These are phyloP conservation scores for Lagenorhynchus albirostris DNA, from an alignment of 2,113 vertebrate genomes.

Conservation along the genomic window DNA sequence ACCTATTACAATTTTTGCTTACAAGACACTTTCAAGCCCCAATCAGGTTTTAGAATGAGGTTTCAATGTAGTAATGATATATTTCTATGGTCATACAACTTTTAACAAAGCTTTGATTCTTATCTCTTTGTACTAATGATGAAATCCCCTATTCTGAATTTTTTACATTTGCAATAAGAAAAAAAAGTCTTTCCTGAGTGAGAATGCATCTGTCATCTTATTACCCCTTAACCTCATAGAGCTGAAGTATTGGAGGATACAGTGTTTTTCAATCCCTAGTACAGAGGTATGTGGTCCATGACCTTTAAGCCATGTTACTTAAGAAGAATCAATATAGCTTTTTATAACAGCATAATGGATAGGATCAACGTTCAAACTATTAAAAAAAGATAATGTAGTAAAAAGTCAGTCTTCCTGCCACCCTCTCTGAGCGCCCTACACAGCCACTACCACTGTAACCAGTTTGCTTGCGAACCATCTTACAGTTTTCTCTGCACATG, in stretches of 20 bases:
- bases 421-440: neutral
- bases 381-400: neutral
- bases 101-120: slow-evolving; percentile 54
- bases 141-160: neutral
- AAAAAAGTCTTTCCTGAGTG: neutral
- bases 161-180: neutral
- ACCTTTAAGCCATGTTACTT: neutral
- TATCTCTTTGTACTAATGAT: slow-evolving; percentile 13
- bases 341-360: neutral
- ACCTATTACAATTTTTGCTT: slow-evolving; percentile 10
- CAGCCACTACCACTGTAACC: neutral
- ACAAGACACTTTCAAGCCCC: neutral
- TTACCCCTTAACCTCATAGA: neutral
- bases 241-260: neutral
- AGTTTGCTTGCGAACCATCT: neutral
- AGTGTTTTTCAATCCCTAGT: neutral
- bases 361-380: neutral
- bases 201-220: neutral
- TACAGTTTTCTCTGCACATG: neutral
- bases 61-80: neutral
- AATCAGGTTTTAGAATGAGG: slow-evolving; percentile 1
- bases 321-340: neutral
- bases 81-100: slow-evolving; percentile 16
- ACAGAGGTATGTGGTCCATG: neutral
- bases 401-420: neutral